Evolutionary conservation across 2,797 vertebrate genomes (phyloP), one percentile per base, ranked within the genome.

Genomic region (Pempheris klunzingeri): DNA sequence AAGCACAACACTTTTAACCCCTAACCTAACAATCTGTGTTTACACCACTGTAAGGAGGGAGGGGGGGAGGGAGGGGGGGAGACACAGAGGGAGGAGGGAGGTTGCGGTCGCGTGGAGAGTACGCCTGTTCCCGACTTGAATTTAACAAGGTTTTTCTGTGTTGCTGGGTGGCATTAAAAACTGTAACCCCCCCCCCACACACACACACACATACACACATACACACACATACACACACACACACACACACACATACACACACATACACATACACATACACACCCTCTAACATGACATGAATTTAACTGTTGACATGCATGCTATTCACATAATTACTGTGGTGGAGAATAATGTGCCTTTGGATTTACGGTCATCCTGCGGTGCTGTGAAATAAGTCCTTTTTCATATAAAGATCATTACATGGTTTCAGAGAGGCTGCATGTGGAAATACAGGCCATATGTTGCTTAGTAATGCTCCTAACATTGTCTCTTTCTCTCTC

Each of bases 1-100:
- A 90, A 97, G 95, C 95, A 96, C 95, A 96, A 97, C 96, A 96
- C 43, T 94, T 95, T 96, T 97, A 97, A 97, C 95, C 95, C 95
- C 94, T 96, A 96, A 96, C 95, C 95, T 96, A 95, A 96, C 95
- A 96, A 95, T 95, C 93, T 94, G 94, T 96, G 95, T 96, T 96
- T 96, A 96, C 94, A 95, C 94, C 94, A 93, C 94, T 94, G 92
- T 83, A 74, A 90, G 87, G 88, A 90, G 85, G 88, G 83, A 58
- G 65, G 66, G 83, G 72, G 87, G 24, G 38, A 52, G 74, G 58
- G 6, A 20, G 38, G 13, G 54, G 77, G 44, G 55, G 69, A 54
- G 60, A n/a, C 22, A 26, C 34, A 22, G 59, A 66, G 81, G 83
- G 80, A 73, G 80, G 78, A 75, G 84, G 84, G 71, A 58, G 83